Base-by-base conservation (phyloP, 64 coral and sea anemone species). In the Montipora efflorescens region DNA sequence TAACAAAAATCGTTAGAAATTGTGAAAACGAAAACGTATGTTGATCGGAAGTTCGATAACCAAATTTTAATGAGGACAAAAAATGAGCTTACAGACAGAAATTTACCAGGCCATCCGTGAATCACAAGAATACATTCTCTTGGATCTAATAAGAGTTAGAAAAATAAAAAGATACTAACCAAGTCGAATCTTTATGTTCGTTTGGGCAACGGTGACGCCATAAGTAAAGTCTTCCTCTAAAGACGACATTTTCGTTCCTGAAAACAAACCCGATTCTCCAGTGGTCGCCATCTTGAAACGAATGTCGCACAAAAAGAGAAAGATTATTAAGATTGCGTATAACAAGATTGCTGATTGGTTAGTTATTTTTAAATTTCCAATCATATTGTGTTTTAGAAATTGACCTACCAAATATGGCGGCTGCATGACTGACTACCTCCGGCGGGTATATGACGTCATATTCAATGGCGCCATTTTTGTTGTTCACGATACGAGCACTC, bases 381-480 rank as follows among this genome's bases (percentile, higher is more conserved):
- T 96, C 55, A 79, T 10, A 20, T 67, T 57, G 7, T 4, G 44
- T 46, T 25, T 90, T 76, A 87, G 59, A 96, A 93, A 79, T 59
- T 9, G 11, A 5, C 18, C 3, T 21, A 50, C 93, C 93, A 89
- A 20, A 90, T 90, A 47, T 90, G 81, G 73, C 18, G 81, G 73
- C 13, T 49, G 22, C 51, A 58, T 58, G 46, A 36, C 47, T 14
- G 88, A 57, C 59, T 69, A 84, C 89, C 90, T 82, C 79, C 90
- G 59, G 71, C 92, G 8, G 67, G 66, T 90, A 25, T 50, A 88
- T 97, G 95, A 97, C 95, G 95, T 97, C 92, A 64, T 79, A 45
- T 79, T 92, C 95, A 97, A 97, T 97, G 95, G 95, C 95, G 95
- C 95, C 95, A 97, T 97, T 97, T 97, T 97, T 94, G 95, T 94